Conservation (phyloP, 2,797 vertebrate genomes). For the Anolis apletophallus region DNA sequence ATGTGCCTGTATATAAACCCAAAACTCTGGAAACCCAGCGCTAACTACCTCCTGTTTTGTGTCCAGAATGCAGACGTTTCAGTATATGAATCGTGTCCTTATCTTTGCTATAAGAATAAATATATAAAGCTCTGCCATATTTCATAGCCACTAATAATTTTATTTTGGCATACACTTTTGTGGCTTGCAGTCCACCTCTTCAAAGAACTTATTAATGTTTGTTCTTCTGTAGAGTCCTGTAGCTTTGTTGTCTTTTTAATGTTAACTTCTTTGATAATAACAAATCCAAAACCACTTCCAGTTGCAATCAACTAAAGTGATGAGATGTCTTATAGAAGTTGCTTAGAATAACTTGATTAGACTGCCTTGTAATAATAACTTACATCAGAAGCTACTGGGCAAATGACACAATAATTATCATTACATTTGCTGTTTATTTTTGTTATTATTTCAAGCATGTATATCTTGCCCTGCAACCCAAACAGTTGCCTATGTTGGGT, state of each 20-base stretch:
- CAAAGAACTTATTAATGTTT: too few species aligned
- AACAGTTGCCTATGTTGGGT: too few species aligned
- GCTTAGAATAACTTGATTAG: background rate
- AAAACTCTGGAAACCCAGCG: constrained; percentile 84
- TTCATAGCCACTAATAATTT: too few species aligned
- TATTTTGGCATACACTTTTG: too few species aligned
- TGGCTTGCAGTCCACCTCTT: too few species aligned
- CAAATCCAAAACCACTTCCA: background rate
- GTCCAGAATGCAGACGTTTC: background rate
- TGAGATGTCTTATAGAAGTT: background rate
- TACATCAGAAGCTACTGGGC: too few species aligned
- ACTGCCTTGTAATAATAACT: too few species aligned
- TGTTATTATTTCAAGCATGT: too few species aligned
- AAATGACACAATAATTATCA: too few species aligned
- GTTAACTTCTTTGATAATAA: background rate
- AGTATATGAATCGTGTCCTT: background rate
- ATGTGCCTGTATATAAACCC: constrained; percentile 87
- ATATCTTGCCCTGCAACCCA: too few species aligned
- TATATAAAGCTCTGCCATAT: background rate
- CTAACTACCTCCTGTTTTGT: constrained; percentile 56
- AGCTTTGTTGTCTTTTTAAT: background rate
- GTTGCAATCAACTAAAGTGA: background rate
- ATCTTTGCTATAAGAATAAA: background rate
- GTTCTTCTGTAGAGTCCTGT: too few species aligned
- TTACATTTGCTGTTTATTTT: too few species aligned